Evolutionary conservation across 2,888 invertebrate species (phyloP), one percentile per base, ranked within the genome.

Genomic region (Byasa hedistus): DNA sequence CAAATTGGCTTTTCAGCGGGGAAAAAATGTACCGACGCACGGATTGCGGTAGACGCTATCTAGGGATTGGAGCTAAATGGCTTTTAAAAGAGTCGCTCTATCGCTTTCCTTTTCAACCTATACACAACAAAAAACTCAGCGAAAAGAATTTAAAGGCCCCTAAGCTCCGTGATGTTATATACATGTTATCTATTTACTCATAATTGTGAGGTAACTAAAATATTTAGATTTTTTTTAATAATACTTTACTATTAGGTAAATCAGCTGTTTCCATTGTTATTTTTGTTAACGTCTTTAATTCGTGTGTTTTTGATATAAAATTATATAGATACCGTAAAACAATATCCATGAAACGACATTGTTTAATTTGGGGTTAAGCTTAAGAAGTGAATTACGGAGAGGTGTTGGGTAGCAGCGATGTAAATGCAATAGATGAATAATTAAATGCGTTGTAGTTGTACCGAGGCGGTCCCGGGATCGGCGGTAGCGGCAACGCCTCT

Each of bases 1-100:
- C 87, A 90, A 91, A 91, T 91, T 91, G 91, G 91, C 89, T 91
- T 89, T 91, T 88, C 89, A 89, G 86, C 84, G 84, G 79, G 81
- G 86, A 89, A 90, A 87, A 84, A 79, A 77, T 72, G 72, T 69
- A 76, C 79, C 75, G 65, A 73, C 77, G 79, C 78, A 71, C 69
- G 72, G 80, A 80, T 78, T 86, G 86, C 80, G 86, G 85, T 83
- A 82, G 83, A 84, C 84, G 82, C 76, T 86, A 84, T 86, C 85
- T 83, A 83, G 84, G 85, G 85, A 84, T 79, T 78, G 81, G 72
- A 73, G 83, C 81, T 87, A 84, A 87, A 87, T 86, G 82, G 87
- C 85, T 84, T 87, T 89, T 86, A 83, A 87, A 88, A 85, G 83
- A 82, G 84, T 80, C 80, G 77, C 77, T 74, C 76, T 82, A 81